Conservation (phyloP, 2,113 vertebrate genomes). For the Solenodon paradoxus region DNA sequence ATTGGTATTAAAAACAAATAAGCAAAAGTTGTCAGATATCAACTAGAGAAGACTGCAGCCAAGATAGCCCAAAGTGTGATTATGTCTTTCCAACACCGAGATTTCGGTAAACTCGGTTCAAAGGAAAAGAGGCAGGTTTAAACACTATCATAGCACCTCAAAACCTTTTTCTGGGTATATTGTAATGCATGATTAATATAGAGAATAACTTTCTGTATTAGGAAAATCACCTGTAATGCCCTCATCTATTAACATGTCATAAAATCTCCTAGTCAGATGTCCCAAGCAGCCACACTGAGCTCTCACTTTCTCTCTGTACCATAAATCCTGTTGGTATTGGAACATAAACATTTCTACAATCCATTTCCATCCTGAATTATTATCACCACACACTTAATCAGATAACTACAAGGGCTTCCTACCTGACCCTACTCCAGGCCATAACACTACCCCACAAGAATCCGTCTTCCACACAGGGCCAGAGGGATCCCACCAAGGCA, state of each 20-base stretch:
- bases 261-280: not conserved
- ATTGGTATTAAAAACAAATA: not conserved
- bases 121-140: not conserved
- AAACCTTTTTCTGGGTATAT: not conserved
- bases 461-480: not conserved
- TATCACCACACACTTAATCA: not conserved
- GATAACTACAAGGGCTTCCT: not conserved
- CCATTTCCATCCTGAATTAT: not conserved
- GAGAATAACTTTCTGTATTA: not conserved
- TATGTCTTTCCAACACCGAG: not conserved
- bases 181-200: not conserved
- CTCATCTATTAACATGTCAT: not conserved
- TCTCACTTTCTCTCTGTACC: not conserved
- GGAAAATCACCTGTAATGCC: not conserved
- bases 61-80: not conserved
- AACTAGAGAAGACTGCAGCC: not conserved
- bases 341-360: not conserved
- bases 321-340: not conserved
- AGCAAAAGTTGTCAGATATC: not conserved
- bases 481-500: not conserved
- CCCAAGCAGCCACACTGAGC: not conserved
- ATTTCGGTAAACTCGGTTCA: not conserved
- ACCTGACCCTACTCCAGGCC: not conserved
- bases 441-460: not conserved
- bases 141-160: not conserved